Percentiles rank a stretch among this genome's conserved stretches.
phyloP scores from a whole-genome alignment of 1,140 invertebrate species.

The Vanessa tameamea region DNA sequence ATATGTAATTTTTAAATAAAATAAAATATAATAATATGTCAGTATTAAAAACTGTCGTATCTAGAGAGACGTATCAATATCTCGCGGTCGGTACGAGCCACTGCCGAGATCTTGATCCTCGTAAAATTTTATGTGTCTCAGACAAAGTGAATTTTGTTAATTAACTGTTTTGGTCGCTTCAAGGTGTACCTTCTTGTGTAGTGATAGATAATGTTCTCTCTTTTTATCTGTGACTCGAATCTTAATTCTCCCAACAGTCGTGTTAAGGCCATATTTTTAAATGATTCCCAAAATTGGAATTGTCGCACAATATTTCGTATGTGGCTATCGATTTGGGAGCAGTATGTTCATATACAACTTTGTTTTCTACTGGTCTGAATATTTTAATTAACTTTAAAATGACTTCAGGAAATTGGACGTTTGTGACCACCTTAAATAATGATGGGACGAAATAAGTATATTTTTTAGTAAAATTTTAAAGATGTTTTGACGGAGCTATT shows the following conservation, averaged over 20 bases:
- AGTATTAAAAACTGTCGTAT: slow-evolving; percentile 4
- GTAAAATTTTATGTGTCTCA: slow-evolving; percentile 79
- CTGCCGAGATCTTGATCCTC: slow-evolving; percentile 73
- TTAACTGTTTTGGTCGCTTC: slow-evolving; percentile 65
- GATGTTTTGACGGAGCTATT: slow-evolving; percentile 30
- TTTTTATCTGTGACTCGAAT: slow-evolving; percentile 60
- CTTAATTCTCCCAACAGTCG: slow-evolving; percentile 51
- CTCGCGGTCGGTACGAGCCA: slow-evolving; percentile 49
- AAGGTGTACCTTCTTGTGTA: slow-evolving; percentile 53
- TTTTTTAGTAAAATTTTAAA: slow-evolving; percentile 36
- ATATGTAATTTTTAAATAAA: neutral
- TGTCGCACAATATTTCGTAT: slow-evolving; percentile 4
- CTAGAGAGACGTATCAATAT: slow-evolving; percentile 32
- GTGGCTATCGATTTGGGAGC: slow-evolving; percentile 20
- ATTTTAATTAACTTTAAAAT: slow-evolving; percentile 36
- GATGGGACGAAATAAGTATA: slow-evolving; percentile 10
- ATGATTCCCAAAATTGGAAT: slow-evolving; percentile 44
- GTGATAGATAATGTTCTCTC: slow-evolving; percentile 70
- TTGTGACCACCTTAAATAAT: slow-evolving; percentile 18
- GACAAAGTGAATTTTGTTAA: slow-evolving; percentile 80
- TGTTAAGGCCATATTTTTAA: slow-evolving; percentile 47
- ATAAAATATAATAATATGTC: no score
- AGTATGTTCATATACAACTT: slow-evolving; percentile 3
- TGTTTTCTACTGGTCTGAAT: slow-evolving; percentile 20
- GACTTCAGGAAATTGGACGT: slow-evolving; percentile 23